Base-by-base conservation (phyloP, 2,797 vertebrate genomes). In the Taeniopygia guttata region DNA sequence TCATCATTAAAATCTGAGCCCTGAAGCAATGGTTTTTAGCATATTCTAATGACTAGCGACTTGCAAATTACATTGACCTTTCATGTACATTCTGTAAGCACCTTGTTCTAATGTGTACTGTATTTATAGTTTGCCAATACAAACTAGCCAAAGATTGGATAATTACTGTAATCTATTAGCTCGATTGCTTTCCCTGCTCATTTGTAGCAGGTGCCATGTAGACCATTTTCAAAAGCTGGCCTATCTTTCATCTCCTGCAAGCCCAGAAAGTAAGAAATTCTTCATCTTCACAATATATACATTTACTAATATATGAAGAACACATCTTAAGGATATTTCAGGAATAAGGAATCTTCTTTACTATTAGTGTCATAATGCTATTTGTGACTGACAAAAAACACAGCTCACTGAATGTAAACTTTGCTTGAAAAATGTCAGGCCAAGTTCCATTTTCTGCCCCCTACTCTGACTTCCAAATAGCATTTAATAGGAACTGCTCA, bases 21-120 rank as follows among this genome's bases (percentile, higher is more conserved):
- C 98, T 95, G 97, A 98, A 98, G 98, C 98, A 96, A 98, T 97
- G 98, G 98, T 98, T 98, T 98, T 98, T 98, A 99, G 98, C 98
- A 98, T 98, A 99, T 99, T 99, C 98, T 99, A 99, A 99, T 99
- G 98, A 98, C 98, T 98, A 98, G 96, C 97, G 96, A 98, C 98
- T 98, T 98, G 98, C 98, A 99, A 98, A 99, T 98, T 99, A 98
- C 98, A 98, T 98, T 98, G 98, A 98, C 98, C 99, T 99, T 99
- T 99, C 98, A 98, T 98, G 98, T 98, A 98, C 98, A 95, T 97
- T 95, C 98, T 98, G 98, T 98, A 98, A 98, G 98, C 98, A 99
- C 99, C 99, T 99, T 99, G 98, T 98, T 98, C 98, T 98, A 98
- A 98, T 98, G 98, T 97, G 98, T 97, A 98, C 98, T 98, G 98